Conservation (phyloP, 2,888 invertebrate species). For the Sphaeridia pumilis region DNA sequence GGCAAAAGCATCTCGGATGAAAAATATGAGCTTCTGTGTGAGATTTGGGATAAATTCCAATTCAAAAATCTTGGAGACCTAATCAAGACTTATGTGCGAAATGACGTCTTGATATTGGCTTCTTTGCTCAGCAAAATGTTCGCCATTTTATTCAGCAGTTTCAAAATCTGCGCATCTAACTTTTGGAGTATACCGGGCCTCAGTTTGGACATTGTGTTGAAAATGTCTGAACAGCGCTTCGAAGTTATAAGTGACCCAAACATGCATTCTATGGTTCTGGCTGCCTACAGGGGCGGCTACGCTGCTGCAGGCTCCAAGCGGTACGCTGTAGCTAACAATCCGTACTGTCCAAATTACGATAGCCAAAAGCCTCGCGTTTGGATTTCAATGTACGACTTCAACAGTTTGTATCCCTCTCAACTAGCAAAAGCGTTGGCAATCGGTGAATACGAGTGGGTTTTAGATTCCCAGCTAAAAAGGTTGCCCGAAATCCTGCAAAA, state of each 20-base stretch:
- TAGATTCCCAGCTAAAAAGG: background rate
- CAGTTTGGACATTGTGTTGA: background rate
- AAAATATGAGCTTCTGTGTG: background rate
- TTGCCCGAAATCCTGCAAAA: background rate
- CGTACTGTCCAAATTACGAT: background rate
- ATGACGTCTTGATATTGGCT: constrained; percentile 1
- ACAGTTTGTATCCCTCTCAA: background rate
- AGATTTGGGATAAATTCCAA: background rate
- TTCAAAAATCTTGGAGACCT: background rate
- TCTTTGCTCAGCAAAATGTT: background rate
- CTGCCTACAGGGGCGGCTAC: background rate
- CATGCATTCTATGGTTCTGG: background rate
- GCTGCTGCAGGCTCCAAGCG: background rate
- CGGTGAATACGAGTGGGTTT: background rate
- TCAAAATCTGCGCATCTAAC: background rate
- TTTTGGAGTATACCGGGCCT: background rate
- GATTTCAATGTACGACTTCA: background rate
- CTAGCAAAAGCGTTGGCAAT: background rate
- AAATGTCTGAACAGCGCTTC: background rate
- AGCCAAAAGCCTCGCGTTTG: background rate
- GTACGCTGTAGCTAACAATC: background rate
- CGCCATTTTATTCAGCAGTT: background rate
- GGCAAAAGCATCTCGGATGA: background rate
- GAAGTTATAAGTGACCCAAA: background rate
- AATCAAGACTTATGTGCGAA: background rate